Conservation (phyloP, 2,797 vertebrate genomes). For the Petrocephalus schoutedeni region DNA sequence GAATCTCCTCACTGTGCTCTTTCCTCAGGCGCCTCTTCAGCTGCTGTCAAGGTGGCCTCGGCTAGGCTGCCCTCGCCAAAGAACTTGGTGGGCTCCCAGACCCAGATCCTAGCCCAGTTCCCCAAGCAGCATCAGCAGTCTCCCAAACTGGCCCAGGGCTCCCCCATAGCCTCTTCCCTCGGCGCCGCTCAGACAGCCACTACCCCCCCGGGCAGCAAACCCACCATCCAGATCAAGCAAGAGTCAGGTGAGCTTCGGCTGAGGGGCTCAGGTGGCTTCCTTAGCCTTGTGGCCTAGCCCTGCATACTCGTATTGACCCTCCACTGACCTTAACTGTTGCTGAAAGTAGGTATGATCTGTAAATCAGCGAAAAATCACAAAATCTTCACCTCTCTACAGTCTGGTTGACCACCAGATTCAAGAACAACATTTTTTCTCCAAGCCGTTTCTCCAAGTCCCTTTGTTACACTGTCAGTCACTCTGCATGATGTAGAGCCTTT, state of each 20-base stretch:
- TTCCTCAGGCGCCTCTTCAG: constrained; percentile 68
- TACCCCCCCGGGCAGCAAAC: constrained; percentile 73
- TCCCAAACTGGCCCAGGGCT: constrained; percentile 71
- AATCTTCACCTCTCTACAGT: not conserved
- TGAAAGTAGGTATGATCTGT: not conserved
- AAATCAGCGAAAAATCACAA: not conserved
- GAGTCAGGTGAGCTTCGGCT: constrained; percentile 77
- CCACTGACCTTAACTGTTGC: not conserved
- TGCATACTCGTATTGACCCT: not conserved
- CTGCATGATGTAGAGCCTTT: not conserved
- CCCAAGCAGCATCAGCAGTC: constrained; percentile 83
- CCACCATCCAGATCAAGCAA: constrained; percentile 97
- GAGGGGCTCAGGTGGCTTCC: not conserved
- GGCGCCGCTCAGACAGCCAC: constrained; percentile 55
- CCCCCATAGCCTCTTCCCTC: constrained; percentile 55
- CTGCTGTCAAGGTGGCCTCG: constrained; percentile 82
- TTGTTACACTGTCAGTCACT: not conserved
- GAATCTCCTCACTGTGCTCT: not conserved
- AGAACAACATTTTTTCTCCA: not conserved
- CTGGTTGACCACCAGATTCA: not conserved
- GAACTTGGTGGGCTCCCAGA: constrained; percentile 76
- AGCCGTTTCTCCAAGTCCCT: not conserved
- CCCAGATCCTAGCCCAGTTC: constrained; percentile 91
- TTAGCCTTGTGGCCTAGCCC: not conserved
- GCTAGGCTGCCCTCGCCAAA: constrained; percentile 89